Conservation (phyloP, 30 jellyfish, hydroid and myxozoan species). For the Hydractinia symbiolongicarpus region DNA sequence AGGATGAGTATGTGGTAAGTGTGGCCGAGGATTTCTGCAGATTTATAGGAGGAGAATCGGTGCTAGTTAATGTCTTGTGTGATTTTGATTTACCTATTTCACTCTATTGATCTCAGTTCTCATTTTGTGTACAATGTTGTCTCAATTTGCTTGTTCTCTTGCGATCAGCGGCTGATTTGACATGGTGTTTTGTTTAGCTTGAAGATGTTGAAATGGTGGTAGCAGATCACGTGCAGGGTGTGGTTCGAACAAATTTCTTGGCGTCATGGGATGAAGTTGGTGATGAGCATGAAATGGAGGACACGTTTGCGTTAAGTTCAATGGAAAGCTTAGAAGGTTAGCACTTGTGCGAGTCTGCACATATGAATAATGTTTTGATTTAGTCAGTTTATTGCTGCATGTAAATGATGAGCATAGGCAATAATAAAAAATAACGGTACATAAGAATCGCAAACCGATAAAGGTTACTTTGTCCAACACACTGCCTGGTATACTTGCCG, state of each 20-base stretch:
- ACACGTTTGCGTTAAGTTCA: conserved; percentile 75
- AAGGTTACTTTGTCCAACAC: too few species aligned
- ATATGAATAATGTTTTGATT: neutral
- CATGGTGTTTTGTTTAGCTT: conserved; percentile 36
- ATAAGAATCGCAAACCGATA: too few species aligned
- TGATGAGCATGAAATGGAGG: conserved; percentile 84
- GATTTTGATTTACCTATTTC: neutral
- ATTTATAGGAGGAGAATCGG: neutral
- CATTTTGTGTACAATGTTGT: neutral
- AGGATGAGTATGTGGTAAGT: conserved; percentile 96
- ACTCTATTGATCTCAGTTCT: neutral
- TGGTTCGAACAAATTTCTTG: conserved; percentile 83
- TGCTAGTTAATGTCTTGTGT: neutral
- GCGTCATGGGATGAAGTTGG: conserved; percentile 99
- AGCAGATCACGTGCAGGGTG: conserved; percentile 97
- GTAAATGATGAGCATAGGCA: neutral
- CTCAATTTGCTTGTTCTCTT: neutral
- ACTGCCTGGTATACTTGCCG: too few species aligned
- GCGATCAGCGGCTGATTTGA: neutral
- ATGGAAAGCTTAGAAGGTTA: conserved; percentile 86
- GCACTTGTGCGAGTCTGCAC: neutral
- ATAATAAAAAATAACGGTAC: too few species aligned
- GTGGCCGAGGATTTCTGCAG: too few species aligned
- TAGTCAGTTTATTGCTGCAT: neutral
- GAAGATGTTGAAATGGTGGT: conserved; percentile 92